Evolutionary conservation across 2,888 invertebrate genomes (phyloP), one percentile per base, ranked within the genome.

Genomic region (Ormyrus rosae): DNA sequence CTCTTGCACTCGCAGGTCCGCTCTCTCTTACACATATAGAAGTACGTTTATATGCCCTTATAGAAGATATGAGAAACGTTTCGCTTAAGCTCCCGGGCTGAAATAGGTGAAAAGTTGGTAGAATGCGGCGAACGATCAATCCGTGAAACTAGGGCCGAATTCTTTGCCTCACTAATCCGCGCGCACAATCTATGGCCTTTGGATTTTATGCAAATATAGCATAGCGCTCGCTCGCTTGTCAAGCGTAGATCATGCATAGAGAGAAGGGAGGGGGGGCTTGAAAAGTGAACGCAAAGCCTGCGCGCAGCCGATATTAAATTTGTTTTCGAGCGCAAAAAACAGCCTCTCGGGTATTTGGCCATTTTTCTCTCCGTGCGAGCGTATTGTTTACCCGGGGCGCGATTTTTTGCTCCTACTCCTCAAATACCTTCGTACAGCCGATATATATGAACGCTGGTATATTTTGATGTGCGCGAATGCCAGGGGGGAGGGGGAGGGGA

Each of bases 281-380:
- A 34, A 34, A 34, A 61, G 61, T 48, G 51, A 64, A 68, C 65
- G 72, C 58, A 69, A 70, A 51, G 67, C 73, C 61, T 70, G 51
- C 69, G 61, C 70, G 51, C 71, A 56, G 75, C 81, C 80, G 83
- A 84, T 85, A 85, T 86, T 85, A 85, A 86, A 85, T 87, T 84
- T 84, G 83, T 82, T 82, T 73, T 34, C 78, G 70, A 76, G 81
- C 61, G 76, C 58, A 76, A 84, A 84, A 84, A 83, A 76, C 81
- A 82, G 83, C 84, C 80, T 67, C 69, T 61, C 73, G 64, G 65
- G 69, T 80, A 81, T 84, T 83, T 84, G 71, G 79, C 67, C 81
- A 67, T 84, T 84, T 80, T 82, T 77, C 60, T 64, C 78, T 67
- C 70, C 13, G 74, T 77, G 45, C 13, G 45, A 46, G 81, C 76